A percentile compares a stretch with the other conserved stretches of the same genome.
Evolutionary conservation across 2,113 vertebrate species (phyloP).

Genomic region (Tricholaema leucomelas): DNA sequence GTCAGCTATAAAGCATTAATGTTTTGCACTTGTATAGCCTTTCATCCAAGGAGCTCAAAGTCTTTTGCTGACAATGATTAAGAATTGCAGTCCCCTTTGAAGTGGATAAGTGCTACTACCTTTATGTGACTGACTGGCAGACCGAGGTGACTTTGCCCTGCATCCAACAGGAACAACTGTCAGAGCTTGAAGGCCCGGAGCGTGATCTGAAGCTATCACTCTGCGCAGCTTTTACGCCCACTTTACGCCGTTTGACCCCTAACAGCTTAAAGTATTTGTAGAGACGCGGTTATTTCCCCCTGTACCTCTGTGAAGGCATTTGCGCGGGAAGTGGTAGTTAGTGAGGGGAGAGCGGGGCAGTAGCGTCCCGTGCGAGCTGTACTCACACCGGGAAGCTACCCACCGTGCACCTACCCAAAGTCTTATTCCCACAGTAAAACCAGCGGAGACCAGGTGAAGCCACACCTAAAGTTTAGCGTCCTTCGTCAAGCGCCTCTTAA

Average conservation of each 20-base stretch:
- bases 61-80: slow-evolving; percentile 14
- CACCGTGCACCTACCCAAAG: not conserved
- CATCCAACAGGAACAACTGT: accelerated
- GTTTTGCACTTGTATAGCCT: slow-evolving; percentile 64
- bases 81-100: slow-evolving; percentile 39
- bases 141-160: not conserved
- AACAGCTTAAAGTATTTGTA: accelerated
- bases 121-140: not conserved
- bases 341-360: not conserved
- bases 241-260: accelerated
- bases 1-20: slow-evolving; percentile 40
- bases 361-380: not conserved
- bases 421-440: not conserved
- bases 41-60: slow-evolving; percentile 38
- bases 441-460: not conserved
- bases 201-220: not conserved
- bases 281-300: not conserved
- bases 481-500: not conserved
- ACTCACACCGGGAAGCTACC: not conserved
- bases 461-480: not conserved
- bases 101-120: not conserved
- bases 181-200: not conserved
- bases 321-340: not conserved
- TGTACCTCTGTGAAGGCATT: not conserved
- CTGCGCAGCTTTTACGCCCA: accelerated